A percentile compares a stretch with the other conserved stretches of the same genome.
Conservation (phyloP, 2,888 invertebrate genomes). For the Lasioglossum morio region DNA sequence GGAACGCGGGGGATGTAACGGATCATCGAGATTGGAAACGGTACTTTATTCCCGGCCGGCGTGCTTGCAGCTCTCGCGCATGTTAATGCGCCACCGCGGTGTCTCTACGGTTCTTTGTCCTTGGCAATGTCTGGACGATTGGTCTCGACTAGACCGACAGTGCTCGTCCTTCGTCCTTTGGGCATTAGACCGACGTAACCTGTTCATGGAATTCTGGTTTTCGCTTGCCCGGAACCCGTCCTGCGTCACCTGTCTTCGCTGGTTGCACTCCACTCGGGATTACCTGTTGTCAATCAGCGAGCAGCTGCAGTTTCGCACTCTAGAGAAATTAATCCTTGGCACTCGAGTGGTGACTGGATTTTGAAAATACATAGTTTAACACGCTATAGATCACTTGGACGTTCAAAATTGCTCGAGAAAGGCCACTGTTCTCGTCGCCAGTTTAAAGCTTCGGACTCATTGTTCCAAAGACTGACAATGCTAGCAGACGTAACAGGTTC, state of each 20-base stretch:
- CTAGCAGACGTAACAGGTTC: not conserved
- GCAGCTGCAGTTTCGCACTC: not conserved
- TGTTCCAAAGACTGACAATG: not conserved
- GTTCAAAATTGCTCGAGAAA: not conserved
- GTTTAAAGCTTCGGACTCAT: not conserved
- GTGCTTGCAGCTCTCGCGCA: constrained; percentile 62
- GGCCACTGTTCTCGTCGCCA: not conserved
- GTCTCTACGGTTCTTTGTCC: constrained; percentile 56
- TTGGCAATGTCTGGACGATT: constrained; percentile 37
- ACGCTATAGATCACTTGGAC: not conserved
- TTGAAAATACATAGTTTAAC: not conserved
- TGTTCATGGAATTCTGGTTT: constrained; percentile 10
- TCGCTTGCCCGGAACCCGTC: constrained; percentile 8
- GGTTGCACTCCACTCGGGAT: not conserved
- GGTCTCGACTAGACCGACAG: not conserved
- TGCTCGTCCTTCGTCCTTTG: constrained; percentile 18
- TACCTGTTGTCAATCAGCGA: not conserved
- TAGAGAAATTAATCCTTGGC: not conserved
- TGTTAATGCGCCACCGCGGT: constrained; percentile 60
- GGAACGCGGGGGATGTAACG: constrained; percentile 72
- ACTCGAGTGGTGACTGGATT: no score
- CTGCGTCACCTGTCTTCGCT: not conserved
- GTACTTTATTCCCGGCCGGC: constrained; percentile 67
- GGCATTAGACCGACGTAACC: constrained; percentile 19
- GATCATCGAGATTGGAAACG: constrained; percentile 75